Base-by-base conservation (phyloP, 2,113 vertebrate species). In the Urocolius indicus region DNA sequence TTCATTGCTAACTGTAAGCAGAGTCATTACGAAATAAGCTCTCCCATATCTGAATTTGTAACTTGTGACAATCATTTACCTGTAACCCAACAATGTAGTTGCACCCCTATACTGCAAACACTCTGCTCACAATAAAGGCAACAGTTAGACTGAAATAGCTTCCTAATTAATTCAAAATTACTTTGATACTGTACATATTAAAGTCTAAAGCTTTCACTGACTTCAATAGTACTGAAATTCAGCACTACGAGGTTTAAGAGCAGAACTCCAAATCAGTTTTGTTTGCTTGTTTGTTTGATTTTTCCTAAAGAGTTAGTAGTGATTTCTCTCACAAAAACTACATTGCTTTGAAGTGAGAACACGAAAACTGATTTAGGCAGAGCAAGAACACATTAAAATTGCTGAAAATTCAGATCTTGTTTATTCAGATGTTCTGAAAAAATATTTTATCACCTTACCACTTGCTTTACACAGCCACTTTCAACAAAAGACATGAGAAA, bases 261-360 rank as follows among this genome's bases (percentile, higher is more conserved):
- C 24, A 75, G 12, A 93, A 71, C 10, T 52, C 21, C 8, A 43
- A 62, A 66, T 12, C 9, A 0, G 3, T 69, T 85, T 88, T 69
- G 32, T 74, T 88, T 65, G 9, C 16, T 81, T 63, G 32, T 23
- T 61, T 84, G 48, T 43, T 90, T 75, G 13, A 22, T 34, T 90
- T 82, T 76, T 77, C 13, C 16, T 74, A 30, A 87, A 63, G 29
- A 76, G 15, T 29, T 29, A 41, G 11, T 14, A 78, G 29, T 63
- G 22, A 78, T 36, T 61, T 80, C 58, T 58, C 86, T 94, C 87
- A 75, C 69, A 94, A 87, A 90, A 93, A 92, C 69, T 49, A 34
- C 27, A 38, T 18, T 32, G 21, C 29, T 66, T 94, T 95, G 58
- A 77, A 69, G 29, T 38, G 67, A 84, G 34, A 94, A 55, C 1